phyloP scores from a whole-genome alignment of 2,888 invertebrate species.

The Melolontha melolontha region DNA sequence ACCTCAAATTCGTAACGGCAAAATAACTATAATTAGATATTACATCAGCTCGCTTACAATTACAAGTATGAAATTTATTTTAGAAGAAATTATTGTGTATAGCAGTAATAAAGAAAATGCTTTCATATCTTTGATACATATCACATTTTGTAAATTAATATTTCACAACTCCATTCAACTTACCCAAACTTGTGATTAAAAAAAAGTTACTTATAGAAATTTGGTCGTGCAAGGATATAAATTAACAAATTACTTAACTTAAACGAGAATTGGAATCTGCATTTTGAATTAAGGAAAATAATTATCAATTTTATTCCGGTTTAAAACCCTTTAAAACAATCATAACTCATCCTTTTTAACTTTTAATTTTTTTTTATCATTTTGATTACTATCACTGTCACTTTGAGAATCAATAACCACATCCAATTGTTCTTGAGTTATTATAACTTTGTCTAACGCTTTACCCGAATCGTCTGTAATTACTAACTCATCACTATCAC shows the following conservation, averaged over 20 bases:
- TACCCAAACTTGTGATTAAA: not conserved
- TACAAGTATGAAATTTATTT: no score
- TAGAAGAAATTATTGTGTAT: no score
- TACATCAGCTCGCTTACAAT: no score
- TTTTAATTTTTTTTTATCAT: constrained; percentile 1
- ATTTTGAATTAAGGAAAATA: constrained; percentile 4
- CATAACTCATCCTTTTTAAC: constrained; percentile 42
- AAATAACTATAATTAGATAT: no score
- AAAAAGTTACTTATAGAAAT: constrained; percentile 8
- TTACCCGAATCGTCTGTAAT: constrained; percentile 51
- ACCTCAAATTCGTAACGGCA: no score
- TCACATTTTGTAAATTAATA: constrained; percentile 27
- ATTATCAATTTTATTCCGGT: not conserved
- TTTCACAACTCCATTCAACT: constrained; percentile 4
- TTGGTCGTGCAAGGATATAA: constrained; percentile 12
- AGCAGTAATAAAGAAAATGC: constrained; percentile 8
- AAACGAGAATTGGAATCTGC: not conserved
- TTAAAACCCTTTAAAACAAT: constrained; percentile 22
- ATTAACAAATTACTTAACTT: constrained; percentile 3
- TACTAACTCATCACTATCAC: constrained; percentile 55
- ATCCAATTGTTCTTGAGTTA: constrained; percentile 50
- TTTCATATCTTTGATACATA: constrained; percentile 8
- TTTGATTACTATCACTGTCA: constrained; percentile 15
- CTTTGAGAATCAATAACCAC: constrained; percentile 31
- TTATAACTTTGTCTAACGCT: constrained; percentile 51